phyloP scores from a whole-genome alignment of 2,888 invertebrate genomes.

The Eueremaeus valkanovi region DNA sequence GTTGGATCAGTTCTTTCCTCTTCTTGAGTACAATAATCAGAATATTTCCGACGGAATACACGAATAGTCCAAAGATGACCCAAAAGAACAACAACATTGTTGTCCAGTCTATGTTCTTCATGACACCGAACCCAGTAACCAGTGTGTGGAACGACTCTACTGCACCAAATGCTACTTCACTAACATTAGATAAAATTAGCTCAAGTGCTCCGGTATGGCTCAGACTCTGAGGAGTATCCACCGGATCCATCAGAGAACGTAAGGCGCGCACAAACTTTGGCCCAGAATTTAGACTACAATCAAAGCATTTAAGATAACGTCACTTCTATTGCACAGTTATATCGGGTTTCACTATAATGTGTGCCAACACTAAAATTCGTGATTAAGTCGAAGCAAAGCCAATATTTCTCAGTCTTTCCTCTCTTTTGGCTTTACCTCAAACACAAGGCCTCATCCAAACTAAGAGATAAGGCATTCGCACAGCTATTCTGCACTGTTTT shows the following conservation, averaged over 20 bases:
- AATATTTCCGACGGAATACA: conserved; percentile 28
- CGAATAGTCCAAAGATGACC: background rate
- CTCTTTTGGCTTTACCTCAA: conserved; percentile 29
- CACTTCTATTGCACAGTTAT: conserved; percentile 23
- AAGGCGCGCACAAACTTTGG: conserved; percentile 27
- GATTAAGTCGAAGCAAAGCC: background rate
- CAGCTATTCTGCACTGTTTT: background rate
- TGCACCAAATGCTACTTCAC: background rate
- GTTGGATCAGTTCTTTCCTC: background rate
- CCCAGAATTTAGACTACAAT: background rate
- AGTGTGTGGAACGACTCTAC: background rate
- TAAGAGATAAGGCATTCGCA: conserved; percentile 27
- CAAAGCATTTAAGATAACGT: conserved; percentile 11
- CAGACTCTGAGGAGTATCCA: background rate
- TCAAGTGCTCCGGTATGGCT: conserved; percentile 9
- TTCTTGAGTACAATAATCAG: conserved; percentile 3
- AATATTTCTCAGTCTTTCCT: conserved; percentile 1
- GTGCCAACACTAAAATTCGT: conserved; percentile 22
- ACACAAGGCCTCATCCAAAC: conserved; percentile 35
- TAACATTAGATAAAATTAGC: background rate
- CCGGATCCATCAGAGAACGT: background rate
- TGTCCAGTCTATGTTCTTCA: conserved; percentile 28
- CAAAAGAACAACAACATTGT: conserved; percentile 25
- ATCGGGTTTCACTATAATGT: conserved; percentile 24
- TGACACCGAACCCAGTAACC: background rate